phyloP scores from a whole-genome alignment of 2,888 invertebrate species.

The Ichneumoninae sp. region DNA sequence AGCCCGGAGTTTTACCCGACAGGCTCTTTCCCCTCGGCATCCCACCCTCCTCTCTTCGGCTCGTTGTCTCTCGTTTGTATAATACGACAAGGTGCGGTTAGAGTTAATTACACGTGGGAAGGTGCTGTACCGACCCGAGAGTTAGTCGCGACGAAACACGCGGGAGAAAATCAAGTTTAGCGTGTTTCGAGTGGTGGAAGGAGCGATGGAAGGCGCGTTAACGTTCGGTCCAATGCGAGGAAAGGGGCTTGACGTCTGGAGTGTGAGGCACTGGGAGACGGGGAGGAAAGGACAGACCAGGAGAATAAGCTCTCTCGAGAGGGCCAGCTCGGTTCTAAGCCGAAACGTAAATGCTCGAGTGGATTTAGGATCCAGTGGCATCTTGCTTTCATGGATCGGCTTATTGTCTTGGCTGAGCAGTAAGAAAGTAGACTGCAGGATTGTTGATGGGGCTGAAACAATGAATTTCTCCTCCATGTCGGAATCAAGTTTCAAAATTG shows the following conservation, averaged over 20 bases:
- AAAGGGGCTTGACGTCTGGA: neutral
- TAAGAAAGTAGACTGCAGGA: neutral
- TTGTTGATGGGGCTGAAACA: neutral
- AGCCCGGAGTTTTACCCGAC: constrained; percentile 45
- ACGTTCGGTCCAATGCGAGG: constrained; percentile 20
- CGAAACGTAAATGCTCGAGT: constrained; percentile 64
- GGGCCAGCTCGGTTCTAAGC: constrained; percentile 48
- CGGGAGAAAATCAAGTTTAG: constrained; percentile 62
- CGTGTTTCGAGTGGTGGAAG: constrained; percentile 24
- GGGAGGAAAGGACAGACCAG: constrained; percentile 24
- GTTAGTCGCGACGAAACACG: constrained; percentile 46
- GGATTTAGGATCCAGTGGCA: constrained; percentile 59
- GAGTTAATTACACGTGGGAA: constrained; percentile 62
- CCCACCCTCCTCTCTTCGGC: constrained; percentile 15
- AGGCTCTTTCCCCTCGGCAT: constrained; percentile 24
- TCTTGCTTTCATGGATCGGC: constrained; percentile 55
- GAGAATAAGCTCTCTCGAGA: constrained; percentile 37
- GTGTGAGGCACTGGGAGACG: neutral
- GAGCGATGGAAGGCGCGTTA: constrained; percentile 11
- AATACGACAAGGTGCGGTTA: constrained; percentile 63
- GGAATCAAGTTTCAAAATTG: neutral
- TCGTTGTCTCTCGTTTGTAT: constrained; percentile 60
- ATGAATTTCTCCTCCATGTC: neutral
- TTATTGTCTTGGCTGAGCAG: constrained; percentile 7
- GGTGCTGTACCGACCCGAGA: constrained; percentile 52